These are phyloP conservation scores for Dendroctonus valens DNA, from an alignment of 1,140 invertebrate genomes.

Conservation along the genomic window DNA sequence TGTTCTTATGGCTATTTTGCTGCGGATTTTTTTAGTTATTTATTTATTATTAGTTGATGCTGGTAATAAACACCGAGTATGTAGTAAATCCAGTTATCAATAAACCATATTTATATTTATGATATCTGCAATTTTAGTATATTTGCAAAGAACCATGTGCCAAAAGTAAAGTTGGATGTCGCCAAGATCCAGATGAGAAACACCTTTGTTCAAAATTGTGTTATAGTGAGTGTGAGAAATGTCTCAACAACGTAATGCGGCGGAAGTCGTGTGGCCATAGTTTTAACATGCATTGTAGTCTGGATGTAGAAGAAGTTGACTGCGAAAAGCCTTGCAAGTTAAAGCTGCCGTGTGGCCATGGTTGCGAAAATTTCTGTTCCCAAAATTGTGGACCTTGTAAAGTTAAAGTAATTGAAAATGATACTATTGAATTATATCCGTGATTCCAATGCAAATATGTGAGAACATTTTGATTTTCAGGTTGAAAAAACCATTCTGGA, in stretches of 20 bases:
- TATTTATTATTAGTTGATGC: background rate
- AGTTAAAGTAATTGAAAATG: slow-evolving; percentile 46
- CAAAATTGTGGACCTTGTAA: slow-evolving; percentile 52
- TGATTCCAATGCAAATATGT: background rate
- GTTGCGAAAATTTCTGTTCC: slow-evolving; percentile 52
- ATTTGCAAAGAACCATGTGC: slow-evolving; percentile 53
- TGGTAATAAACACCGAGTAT: background rate
- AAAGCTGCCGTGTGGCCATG: slow-evolving; percentile 53
- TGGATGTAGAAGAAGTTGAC: slow-evolving; percentile 44
- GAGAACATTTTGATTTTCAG: slow-evolving; percentile 42
- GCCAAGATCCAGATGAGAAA: slow-evolving; percentile 35
- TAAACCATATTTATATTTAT: background rate
- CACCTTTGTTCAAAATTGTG: slow-evolving; percentile 56
- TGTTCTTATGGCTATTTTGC: no score
- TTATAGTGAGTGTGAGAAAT: slow-evolving; percentile 54
- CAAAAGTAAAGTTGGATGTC: slow-evolving; percentile 50
- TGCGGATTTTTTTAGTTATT: background rate
- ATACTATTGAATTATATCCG: background rate
- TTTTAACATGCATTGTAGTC: slow-evolving; percentile 48
- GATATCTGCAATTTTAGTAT: slow-evolving; percentile 51
- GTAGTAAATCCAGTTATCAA: background rate
- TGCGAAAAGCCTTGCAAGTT: slow-evolving; percentile 54
- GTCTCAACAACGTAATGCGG: slow-evolving; percentile 52
- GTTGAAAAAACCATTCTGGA: slow-evolving; percentile 50
- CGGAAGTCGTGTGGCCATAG: slow-evolving; percentile 52